Conservation (phyloP, 2,888 invertebrate genomes). For the Limenitis camilla region DNA sequence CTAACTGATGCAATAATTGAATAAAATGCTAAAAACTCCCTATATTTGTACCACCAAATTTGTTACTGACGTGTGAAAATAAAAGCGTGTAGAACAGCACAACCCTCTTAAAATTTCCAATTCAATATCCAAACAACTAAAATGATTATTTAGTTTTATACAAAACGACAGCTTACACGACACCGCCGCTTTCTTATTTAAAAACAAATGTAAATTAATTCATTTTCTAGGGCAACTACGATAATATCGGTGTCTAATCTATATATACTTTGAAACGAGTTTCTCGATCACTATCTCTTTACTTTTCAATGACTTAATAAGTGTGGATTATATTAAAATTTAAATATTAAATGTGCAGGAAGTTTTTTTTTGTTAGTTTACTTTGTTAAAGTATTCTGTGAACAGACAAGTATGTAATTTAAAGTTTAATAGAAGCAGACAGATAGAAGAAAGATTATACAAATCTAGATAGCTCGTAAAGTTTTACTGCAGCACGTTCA, state of each 20-base stretch:
- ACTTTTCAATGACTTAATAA: slow-evolving; percentile 18
- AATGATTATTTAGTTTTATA: background rate
- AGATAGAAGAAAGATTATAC: too few relatives aligned
- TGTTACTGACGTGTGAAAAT: too few relatives aligned
- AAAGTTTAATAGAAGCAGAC: too few relatives aligned
- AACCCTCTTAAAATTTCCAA: background rate
- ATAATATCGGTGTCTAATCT: slow-evolving; percentile 46
- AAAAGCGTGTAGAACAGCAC: background rate
- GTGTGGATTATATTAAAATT: slow-evolving; percentile 7
- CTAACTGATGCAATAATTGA: too few relatives aligned
- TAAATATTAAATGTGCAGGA: slow-evolving; percentile 1
- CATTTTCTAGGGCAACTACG: slow-evolving; percentile 51
- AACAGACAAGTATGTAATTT: too few relatives aligned
- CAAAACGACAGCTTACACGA: slow-evolving; percentile 8
- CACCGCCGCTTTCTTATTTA: slow-evolving; percentile 10
- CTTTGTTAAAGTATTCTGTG: too few relatives aligned
- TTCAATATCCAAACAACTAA: background rate
- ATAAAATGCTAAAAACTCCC: too few relatives aligned
- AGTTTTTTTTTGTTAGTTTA: too few relatives aligned
- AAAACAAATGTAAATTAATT: slow-evolving; percentile 47
- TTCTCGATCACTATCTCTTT: slow-evolving; percentile 14
- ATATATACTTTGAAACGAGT: slow-evolving; percentile 17
- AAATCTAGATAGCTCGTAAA: too few relatives aligned
- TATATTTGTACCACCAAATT: too few relatives aligned
- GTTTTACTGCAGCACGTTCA: too few relatives aligned